A percentile compares a stretch with the other conserved stretches of the same genome.
These are phyloP conservation scores for Pseudopleuronectes americanus DNA, from an alignment of 2,797 vertebrate genomes.

Conservation along the genomic window DNA sequence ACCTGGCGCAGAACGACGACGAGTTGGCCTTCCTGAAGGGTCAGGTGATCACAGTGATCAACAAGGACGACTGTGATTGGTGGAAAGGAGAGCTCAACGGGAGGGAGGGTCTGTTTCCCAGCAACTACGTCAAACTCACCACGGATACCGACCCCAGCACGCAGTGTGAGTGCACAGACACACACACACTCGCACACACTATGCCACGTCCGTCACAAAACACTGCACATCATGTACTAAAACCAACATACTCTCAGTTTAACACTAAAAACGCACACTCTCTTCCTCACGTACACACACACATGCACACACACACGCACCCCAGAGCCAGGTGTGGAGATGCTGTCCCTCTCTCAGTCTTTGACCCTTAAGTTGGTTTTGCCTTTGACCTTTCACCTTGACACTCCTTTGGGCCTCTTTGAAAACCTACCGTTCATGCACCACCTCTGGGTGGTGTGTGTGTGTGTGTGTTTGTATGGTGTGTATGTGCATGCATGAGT, in stretches of 20 bases:
- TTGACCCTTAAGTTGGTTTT: constrained; percentile 65
- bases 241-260: constrained; percentile 20
- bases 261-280: constrained; percentile 24
- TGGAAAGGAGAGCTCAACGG: constrained; percentile 98
- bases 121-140: constrained; percentile 98
- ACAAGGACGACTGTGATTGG: constrained; percentile 98
- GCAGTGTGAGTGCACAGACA: constrained; percentile 92
- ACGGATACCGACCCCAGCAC: constrained; percentile 97
- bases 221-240: constrained; percentile 8
- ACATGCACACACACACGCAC: constrained; percentile 56
- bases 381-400: constrained; percentile 59
- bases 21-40: constrained; percentile 97
- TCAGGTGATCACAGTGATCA: constrained; percentile 97
- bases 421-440: constrained; percentile 65
- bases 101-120: constrained; percentile 96
- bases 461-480: constrained; percentile 42
- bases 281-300: constrained; percentile 10
- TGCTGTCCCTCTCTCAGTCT: constrained; percentile 72
- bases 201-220: constrained; percentile 18
- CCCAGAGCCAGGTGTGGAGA: constrained; percentile 77
- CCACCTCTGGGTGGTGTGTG: constrained; percentile 70
- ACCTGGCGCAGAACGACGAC: constrained; percentile 96
- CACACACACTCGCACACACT: constrained; percentile 42
- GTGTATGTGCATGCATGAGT: constrained; percentile 14
- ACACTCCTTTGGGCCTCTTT: constrained; percentile 77